phyloP scores from a whole-genome alignment of 1,140 invertebrate genomes.

The Bemisia tabaci region DNA sequence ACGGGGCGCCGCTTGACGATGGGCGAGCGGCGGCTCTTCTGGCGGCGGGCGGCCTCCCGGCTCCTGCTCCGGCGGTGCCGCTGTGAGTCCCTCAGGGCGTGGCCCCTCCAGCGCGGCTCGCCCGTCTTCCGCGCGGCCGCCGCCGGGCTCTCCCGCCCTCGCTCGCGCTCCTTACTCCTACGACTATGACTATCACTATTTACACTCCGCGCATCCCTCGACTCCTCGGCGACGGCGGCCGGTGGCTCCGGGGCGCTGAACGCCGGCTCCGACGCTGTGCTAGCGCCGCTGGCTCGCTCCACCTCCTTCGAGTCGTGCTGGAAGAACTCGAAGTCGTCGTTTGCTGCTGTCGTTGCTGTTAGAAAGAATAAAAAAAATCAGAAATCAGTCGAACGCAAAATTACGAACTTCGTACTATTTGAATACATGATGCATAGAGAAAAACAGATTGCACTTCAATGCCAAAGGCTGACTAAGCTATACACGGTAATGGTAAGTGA shows the following conservation, averaged over 20 bases:
- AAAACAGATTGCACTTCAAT: no score
- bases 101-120: slow-evolving; percentile 13
- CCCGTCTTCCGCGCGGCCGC: background rate
- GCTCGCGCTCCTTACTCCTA: slow-evolving; percentile 15
- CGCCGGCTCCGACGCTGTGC: slow-evolving; percentile 13
- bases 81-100: slow-evolving; percentile 5
- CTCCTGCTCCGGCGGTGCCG: slow-evolving; percentile 10
- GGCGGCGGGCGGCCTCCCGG: slow-evolving; percentile 4
- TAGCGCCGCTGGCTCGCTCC: slow-evolving; percentile 20
- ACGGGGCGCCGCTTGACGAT: slow-evolving; percentile 42
- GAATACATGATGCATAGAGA: no score
- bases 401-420: no score
- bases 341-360: slow-evolving; percentile 49
- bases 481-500: no score
- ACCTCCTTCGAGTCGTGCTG: slow-evolving; percentile 28
- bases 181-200: slow-evolving; percentile 10
- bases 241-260: no score
- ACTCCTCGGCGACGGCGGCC: slow-evolving; percentile 5
- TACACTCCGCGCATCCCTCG: background rate
- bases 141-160: background rate
- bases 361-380: no score
- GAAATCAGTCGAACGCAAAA: no score
- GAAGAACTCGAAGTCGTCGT: slow-evolving; percentile 50
- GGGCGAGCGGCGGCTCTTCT: slow-evolving; percentile 38
- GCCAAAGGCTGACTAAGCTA: no score